Evolutionary conservation across 1,140 invertebrate species (phyloP).

Genomic region (Luehdorfia chinensis): DNA sequence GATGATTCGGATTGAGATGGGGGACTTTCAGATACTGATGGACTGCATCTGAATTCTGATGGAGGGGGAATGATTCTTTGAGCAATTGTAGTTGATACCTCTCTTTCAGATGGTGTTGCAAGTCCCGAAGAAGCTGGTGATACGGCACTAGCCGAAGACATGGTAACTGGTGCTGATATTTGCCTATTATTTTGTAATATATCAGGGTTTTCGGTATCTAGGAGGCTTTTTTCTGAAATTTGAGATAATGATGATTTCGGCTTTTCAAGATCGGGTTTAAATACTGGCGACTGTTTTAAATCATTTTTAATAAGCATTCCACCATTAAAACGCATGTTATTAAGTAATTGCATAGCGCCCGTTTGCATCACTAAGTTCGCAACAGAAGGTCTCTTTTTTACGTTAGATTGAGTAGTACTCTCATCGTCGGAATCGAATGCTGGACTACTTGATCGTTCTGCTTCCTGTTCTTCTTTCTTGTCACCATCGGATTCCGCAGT

Average conservation of each 20-base stretch:
- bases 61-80: constrained; percentile 86
- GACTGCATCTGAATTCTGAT: constrained; percentile 83
- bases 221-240: constrained; percentile 81
- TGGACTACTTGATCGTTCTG: constrained; percentile 95
- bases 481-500: constrained; percentile 74
- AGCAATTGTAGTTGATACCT: constrained; percentile 77
- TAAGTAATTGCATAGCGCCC: constrained; percentile 77
- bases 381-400: constrained; percentile 79
- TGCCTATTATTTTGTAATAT: constrained; percentile 47
- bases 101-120: constrained; percentile 66
- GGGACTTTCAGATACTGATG: constrained; percentile 80
- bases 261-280: constrained; percentile 57
- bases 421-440: constrained; percentile 97
- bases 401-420: constrained; percentile 76
- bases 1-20: constrained; percentile 78
- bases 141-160: constrained; percentile 51
- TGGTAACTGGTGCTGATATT: constrained; percentile 43
- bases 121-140: constrained; percentile 64
- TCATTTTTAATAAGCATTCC: constrained; percentile 74
- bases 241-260: constrained; percentile 79
- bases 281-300: constrained; percentile 46
- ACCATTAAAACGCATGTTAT: constrained; percentile 79
- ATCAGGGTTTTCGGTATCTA: constrained; percentile 79
- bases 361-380: constrained; percentile 81
- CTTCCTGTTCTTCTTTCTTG: constrained; percentile 80